These are phyloP conservation scores for Eupeodes luniger DNA, from an alignment of 2,888 invertebrate genomes.

Conservation along the genomic window DNA sequence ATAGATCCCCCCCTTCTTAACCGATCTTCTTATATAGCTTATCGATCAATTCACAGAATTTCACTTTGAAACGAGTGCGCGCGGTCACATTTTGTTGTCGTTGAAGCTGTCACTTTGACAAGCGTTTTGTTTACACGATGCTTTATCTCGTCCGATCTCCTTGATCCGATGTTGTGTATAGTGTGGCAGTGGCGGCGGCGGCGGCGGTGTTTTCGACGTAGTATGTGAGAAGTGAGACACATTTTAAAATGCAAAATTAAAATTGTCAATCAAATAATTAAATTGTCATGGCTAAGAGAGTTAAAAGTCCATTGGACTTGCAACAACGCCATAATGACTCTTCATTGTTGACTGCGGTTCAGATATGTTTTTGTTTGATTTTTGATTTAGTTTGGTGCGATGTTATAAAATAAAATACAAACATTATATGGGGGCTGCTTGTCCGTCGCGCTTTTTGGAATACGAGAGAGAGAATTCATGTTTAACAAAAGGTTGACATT, in stretches of 20 bases:
- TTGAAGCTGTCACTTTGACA: conserved; percentile 71
- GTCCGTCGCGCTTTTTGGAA: conserved; percentile 19
- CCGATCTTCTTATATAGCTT: conserved; percentile 8
- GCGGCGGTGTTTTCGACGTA: conserved; percentile 8
- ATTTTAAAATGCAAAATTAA: conserved; percentile 70
- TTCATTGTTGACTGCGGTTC: conserved; percentile 2
- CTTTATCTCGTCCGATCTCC: conserved; percentile 68
- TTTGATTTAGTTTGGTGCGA: conserved; percentile 29
- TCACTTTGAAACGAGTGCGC: conserved; percentile 35
- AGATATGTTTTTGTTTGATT: not conserved
- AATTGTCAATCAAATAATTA: conserved; percentile 76
- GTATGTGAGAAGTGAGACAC: not conserved
- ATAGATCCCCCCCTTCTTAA: not conserved
- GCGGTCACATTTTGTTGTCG: conserved; percentile 59
- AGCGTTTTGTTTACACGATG: conserved; percentile 69
- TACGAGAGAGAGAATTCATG: conserved; percentile 3
- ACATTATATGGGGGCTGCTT: conserved; percentile 45
- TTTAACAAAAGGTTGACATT: conserved; percentile 67
- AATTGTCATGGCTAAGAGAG: conserved; percentile 71
- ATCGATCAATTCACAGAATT: conserved; percentile 50
- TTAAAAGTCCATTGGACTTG: conserved; percentile 59
- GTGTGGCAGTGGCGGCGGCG: not conserved
- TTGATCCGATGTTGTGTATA: conserved; percentile 51
- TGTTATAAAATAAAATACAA: conserved; percentile 1
- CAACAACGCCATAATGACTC: conserved; percentile 55